Percentiles rank a stretch among this genome's conserved stretches.
Conservation (phyloP, 2,797 vertebrate genomes). For the Phylloscopus collybita region DNA sequence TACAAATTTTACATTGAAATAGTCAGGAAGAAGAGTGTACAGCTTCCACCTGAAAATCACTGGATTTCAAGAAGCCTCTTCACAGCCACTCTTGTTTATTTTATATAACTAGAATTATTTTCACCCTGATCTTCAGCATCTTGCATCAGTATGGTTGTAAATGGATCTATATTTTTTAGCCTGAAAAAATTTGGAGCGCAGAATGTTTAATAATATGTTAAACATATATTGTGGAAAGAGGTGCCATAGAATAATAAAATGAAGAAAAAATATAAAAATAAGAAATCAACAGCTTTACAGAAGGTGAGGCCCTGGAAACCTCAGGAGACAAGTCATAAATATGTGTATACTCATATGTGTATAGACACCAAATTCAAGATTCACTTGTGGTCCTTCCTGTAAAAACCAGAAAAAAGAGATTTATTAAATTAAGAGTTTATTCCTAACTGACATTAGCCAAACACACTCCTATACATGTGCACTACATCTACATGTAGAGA, state of each 20-base stretch:
- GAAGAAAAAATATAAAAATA: not conserved
- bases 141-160: not conserved
- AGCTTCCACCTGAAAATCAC: not conserved
- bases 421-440: not conserved
- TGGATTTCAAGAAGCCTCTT: not conserved
- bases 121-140: not conserved
- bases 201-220: not conserved
- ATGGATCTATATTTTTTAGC: not conserved
- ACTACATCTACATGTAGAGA: not conserved
- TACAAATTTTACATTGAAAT: not conserved
- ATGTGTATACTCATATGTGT: not conserved
- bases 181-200: not conserved
- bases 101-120: not conserved
- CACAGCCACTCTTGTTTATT: not conserved
- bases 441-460: not conserved
- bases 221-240: not conserved
- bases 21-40: not conserved
- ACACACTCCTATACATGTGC: accelerated
- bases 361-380: not conserved
- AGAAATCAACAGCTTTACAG: not conserved
- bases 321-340: not conserved
- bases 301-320: not conserved
- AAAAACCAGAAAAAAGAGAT: not conserved
- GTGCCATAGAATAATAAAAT: not conserved
- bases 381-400: not conserved